Evolutionary conservation across 2,888 invertebrate genomes (phyloP).

Genomic region (Dioctria linearis): DNA sequence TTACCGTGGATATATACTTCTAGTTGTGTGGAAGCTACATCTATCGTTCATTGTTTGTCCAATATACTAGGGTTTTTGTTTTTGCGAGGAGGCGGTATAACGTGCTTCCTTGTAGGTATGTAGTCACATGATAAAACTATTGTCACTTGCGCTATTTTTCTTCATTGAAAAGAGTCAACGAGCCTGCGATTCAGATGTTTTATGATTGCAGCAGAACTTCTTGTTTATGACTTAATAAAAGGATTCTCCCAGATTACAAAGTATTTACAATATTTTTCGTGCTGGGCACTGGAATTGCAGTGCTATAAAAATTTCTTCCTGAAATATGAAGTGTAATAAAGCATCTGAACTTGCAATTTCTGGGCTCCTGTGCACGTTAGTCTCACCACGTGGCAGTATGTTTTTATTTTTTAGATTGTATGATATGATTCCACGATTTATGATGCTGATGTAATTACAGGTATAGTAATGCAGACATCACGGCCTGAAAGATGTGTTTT

Average conservation of each 20-base stretch:
- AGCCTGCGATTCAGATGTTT: constrained; percentile 41
- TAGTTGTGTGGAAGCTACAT: neutral
- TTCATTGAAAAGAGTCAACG: constrained; percentile 36
- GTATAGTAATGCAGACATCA: too few relatives aligned
- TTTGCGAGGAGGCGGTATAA: neutral
- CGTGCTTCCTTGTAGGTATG: neutral
- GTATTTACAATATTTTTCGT: neutral
- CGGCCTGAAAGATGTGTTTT: too few relatives aligned
- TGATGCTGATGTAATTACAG: too few relatives aligned
- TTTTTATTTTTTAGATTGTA: too few relatives aligned
- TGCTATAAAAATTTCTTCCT: too few relatives aligned
- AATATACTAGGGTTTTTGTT: neutral
- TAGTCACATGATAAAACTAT: constrained; percentile 34
- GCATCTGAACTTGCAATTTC: too few relatives aligned
- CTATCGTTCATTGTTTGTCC: constrained; percentile 3
- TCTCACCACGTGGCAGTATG: too few relatives aligned
- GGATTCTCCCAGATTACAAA: neutral
- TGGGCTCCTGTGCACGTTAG: too few relatives aligned
- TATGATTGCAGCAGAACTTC: constrained; percentile 24
- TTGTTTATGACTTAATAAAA: constrained; percentile 39
- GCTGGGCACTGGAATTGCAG: neutral
- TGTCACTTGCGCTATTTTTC: constrained; percentile 28
- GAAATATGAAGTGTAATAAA: too few relatives aligned
- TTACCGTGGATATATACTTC: neutral
- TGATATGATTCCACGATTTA: too few relatives aligned